These are phyloP conservation scores for Corydoras maculifer DNA, from an alignment of 2,113 vertebrate genomes.

Conservation along the genomic window DNA sequence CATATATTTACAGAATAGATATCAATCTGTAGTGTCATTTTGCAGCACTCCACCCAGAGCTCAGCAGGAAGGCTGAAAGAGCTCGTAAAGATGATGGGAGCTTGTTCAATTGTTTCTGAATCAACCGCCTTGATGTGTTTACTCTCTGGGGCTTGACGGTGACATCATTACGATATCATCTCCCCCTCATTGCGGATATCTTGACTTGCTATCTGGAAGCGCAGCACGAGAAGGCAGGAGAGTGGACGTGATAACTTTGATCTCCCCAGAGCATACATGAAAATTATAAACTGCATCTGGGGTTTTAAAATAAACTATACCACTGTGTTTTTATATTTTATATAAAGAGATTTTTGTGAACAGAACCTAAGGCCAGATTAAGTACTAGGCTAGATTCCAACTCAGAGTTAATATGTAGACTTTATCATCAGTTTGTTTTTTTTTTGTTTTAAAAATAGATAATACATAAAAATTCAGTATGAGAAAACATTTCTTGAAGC, in stretches of 20 bases:
- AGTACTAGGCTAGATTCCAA: too few relatives aligned
- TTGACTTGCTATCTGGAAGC: constrained; percentile 39
- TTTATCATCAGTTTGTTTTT: too few relatives aligned
- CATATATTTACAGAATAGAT: constrained; percentile 8
- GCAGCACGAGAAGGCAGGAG: background rate
- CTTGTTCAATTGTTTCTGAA: constrained; percentile 5
- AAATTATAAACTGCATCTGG: too few relatives aligned
- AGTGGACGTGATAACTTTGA: constrained; percentile 22
- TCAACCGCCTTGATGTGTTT: constrained; percentile 1
- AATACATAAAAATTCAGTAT: too few relatives aligned
- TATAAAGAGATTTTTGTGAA: too few relatives aligned
- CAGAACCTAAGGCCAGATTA: too few relatives aligned
- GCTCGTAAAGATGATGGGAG: constrained; percentile 12
- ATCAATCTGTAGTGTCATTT: constrained; percentile 7
- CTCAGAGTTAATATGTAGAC: too few relatives aligned
- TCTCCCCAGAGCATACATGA: background rate
- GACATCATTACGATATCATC: constrained; percentile 37
- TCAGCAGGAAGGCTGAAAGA: constrained; percentile 19
- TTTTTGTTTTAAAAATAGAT: too few relatives aligned
- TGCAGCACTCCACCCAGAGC: constrained; percentile 18
- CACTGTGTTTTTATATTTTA: too few relatives aligned
- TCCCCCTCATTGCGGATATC: constrained; percentile 40
- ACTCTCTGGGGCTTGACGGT: constrained; percentile 18
- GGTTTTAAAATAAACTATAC: too few relatives aligned
- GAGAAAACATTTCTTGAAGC: too few relatives aligned